Evolutionary conservation across 2,888 invertebrate species (phyloP).

Genomic region (Zaprionus lineosus): DNA sequence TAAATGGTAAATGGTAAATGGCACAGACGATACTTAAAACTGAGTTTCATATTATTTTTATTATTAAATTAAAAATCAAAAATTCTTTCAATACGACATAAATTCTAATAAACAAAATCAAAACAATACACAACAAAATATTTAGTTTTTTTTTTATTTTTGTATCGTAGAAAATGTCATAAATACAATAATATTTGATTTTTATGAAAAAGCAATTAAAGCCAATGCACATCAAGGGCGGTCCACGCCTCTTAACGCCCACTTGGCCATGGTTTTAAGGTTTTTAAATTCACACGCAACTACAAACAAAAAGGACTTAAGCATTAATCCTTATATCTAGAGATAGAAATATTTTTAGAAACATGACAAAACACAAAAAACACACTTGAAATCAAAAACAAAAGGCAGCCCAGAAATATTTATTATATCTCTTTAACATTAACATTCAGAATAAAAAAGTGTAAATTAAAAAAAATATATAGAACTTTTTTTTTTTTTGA

Average conservation of each 20-base stretch:
- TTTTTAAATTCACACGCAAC: slow-evolving; percentile 70
- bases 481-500: too few relatives aligned
- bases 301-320: slow-evolving; percentile 64
- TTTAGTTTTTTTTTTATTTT: too few relatives aligned
- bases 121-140: background rate
- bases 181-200: too few relatives aligned
- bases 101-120: slow-evolving; percentile 44
- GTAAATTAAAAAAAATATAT: background rate
- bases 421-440: slow-evolving; percentile 7
- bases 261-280: too few relatives aligned
- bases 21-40: slow-evolving; percentile 50
- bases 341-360: slow-evolving; percentile 38
- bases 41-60: slow-evolving; percentile 28
- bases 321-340: slow-evolving; percentile 43
- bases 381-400: slow-evolving; percentile 11
- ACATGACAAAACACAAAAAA: slow-evolving; percentile 63
- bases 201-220: too few relatives aligned
- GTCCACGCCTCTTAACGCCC: too few relatives aligned
- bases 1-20: slow-evolving; percentile 53
- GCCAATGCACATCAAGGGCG: too few relatives aligned
- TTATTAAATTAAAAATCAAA: slow-evolving; percentile 28
- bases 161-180: slow-evolving; percentile 3
- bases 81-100: slow-evolving; percentile 53
- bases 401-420: slow-evolving; percentile 37
- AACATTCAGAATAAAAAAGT: slow-evolving; percentile 42